A percentile compares a stretch with the other conserved stretches of the same genome.
Evolutionary conservation across 2,888 invertebrate species (phyloP).

Genomic region (Drosophila kuntzei): DNA sequence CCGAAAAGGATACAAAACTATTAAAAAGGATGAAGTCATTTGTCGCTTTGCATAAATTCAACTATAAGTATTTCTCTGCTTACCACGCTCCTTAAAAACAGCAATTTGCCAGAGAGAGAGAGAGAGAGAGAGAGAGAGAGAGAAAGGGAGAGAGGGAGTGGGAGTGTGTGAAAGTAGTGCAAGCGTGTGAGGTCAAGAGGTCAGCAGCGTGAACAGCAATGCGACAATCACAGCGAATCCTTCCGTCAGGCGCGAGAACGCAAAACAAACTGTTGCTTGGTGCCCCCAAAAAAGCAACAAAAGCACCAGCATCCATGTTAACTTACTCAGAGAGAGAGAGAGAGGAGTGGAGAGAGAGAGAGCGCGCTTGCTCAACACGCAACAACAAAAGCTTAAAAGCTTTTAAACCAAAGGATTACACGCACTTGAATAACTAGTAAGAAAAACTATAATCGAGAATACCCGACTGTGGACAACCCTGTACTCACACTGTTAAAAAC

Average conservation of each 20-base stretch:
- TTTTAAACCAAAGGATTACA: constrained; percentile 66
- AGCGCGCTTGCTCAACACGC: constrained; percentile 26
- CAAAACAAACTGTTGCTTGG: constrained; percentile 81
- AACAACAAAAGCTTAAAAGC: constrained; percentile 63
- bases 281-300: constrained; percentile 16
- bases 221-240: constrained; percentile 44
- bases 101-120: constrained; percentile 13
- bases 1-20: constrained; percentile 11
- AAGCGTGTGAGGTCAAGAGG: constrained; percentile 17
- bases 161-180: too few relatives aligned
- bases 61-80: constrained; percentile 31
- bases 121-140: constrained; percentile 5
- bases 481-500: background rate
- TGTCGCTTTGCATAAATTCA: background rate
- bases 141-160: background rate
- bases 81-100: constrained; percentile 60
- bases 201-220: constrained; percentile 11
- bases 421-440: constrained; percentile 42
- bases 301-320: constrained; percentile 37
- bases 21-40: constrained; percentile 63
- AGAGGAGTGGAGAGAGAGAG: constrained; percentile 16
- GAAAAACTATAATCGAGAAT: background rate
- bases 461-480: background rate
- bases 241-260: constrained; percentile 63
- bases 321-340: background rate